These are phyloP conservation scores for Metridium senile DNA, from an alignment of 92 coral and sea anemone genomes.

Conservation along the genomic window DNA sequence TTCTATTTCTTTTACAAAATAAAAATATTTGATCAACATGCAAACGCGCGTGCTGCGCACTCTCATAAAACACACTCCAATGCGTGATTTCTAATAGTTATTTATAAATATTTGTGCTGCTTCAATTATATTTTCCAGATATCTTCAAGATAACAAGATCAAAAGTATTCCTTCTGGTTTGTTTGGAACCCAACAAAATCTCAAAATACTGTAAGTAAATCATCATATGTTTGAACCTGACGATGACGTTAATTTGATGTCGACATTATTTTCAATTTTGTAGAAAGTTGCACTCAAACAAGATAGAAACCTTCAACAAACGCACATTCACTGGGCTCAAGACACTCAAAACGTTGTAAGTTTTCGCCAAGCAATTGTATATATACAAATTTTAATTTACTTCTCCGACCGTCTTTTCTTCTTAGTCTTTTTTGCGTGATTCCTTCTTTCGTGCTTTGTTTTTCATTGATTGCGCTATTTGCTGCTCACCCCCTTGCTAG, in stretches of 20 bases:
- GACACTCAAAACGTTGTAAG: slow-evolving; percentile 43
- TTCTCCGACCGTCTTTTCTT: not conserved
- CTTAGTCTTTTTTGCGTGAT: too few species aligned
- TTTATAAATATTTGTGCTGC: not conserved
- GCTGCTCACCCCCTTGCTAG: not conserved
- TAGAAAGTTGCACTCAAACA: slow-evolving; percentile 43
- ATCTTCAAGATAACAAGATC: slow-evolving; percentile 30
- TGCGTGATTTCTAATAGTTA: too few species aligned
- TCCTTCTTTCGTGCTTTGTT: too few species aligned
- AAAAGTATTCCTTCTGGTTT: slow-evolving; percentile 27
- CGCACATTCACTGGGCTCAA: slow-evolving; percentile 36
- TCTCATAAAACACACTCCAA: too few species aligned
- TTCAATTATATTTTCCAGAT: slow-evolving; percentile 6
- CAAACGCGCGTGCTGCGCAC: too few species aligned
- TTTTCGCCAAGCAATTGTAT: too few species aligned
- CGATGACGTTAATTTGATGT: not conserved
- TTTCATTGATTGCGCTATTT: not conserved
- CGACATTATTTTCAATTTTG: not conserved
- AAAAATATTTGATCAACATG: not conserved
- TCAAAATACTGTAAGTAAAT: slow-evolving; percentile 43
- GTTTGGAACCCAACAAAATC: slow-evolving; percentile 36
- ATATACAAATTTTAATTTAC: not conserved
- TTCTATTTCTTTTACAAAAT: not conserved
- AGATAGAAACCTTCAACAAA: slow-evolving; percentile 29
- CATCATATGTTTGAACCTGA: not conserved